phyloP scores from a whole-genome alignment of 2,888 invertebrate genomes.

The Desoria tigrina region DNA sequence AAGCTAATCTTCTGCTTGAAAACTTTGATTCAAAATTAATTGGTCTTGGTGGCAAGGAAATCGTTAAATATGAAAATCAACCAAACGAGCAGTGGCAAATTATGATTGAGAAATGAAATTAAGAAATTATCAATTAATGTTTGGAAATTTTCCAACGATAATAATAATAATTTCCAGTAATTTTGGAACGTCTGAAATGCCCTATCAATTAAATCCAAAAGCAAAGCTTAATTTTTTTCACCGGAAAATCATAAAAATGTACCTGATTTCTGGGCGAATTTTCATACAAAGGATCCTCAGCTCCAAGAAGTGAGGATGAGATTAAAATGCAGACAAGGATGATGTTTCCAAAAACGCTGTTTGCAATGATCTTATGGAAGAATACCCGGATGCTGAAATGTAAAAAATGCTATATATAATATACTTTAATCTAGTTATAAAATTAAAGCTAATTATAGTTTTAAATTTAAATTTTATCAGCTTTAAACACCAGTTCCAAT shows the following conservation, averaged over 20 bases:
- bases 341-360: slow-evolving; percentile 42
- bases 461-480: not conserved
- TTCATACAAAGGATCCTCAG: slow-evolving; percentile 41
- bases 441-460: no score
- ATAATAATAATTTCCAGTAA: no score
- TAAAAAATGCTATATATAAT: not conserved
- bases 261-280: slow-evolving; percentile 47
- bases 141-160: no score
- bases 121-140: no score
- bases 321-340: slow-evolving; percentile 45
- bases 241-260: no score
- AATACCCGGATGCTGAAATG: slow-evolving; percentile 38
- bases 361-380: slow-evolving; percentile 42
- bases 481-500: not conserved
- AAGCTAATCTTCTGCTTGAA: not conserved
- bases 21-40: no score
- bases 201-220: slow-evolving; percentile 1
- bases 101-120: no score
- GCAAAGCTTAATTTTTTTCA: not conserved
- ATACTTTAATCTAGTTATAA: no score
- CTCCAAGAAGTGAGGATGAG: slow-evolving; percentile 35
- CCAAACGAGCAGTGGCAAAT: no score
- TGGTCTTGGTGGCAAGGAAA: no score
- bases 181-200: no score
- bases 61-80: no score